These are phyloP conservation scores for Ypsolopha scabrella DNA, from an alignment of 2,888 invertebrate genomes.

Conservation along the genomic window DNA sequence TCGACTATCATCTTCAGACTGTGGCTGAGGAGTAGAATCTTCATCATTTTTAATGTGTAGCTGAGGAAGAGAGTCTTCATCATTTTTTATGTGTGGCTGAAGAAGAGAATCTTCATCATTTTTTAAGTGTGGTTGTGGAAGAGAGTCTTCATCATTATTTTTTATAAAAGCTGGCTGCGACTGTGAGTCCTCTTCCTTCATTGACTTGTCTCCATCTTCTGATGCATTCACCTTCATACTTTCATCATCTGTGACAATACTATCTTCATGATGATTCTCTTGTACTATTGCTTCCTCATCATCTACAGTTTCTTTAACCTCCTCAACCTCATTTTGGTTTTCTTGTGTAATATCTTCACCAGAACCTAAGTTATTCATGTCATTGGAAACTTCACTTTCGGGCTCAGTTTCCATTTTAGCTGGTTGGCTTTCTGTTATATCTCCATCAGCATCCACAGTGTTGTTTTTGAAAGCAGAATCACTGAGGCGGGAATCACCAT, in stretches of 20 bases:
- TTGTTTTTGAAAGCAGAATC: slow-evolving; percentile 31
- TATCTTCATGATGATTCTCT: slow-evolving; percentile 10
- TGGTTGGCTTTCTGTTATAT: slow-evolving; percentile 33
- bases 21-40: no score
- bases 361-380: background rate
- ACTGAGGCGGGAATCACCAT: slow-evolving; percentile 50
- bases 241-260: slow-evolving; percentile 19
- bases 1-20: no score
- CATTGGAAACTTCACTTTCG: slow-evolving; percentile 10
- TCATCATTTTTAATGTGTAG: no score
- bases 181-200: no score
- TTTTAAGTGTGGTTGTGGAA: no score
- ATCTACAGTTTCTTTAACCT: background rate
- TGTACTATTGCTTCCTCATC: background rate
- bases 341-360: background rate
- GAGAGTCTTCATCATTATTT: no score
- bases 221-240: slow-evolving; percentile 1
- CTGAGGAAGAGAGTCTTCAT: no score
- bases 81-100: no score
- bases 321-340: background rate
- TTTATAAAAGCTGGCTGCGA: no score
- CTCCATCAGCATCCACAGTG: slow-evolving; percentile 38
- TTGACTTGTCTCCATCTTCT: background rate
- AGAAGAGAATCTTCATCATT: no score
- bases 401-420: slow-evolving; percentile 20